Evolutionary conservation across 53 echinoderm and acorn worm genomes (phyloP), one percentile per base, ranked within the genome.

Genomic region (Holothuria leucospilota): DNA sequence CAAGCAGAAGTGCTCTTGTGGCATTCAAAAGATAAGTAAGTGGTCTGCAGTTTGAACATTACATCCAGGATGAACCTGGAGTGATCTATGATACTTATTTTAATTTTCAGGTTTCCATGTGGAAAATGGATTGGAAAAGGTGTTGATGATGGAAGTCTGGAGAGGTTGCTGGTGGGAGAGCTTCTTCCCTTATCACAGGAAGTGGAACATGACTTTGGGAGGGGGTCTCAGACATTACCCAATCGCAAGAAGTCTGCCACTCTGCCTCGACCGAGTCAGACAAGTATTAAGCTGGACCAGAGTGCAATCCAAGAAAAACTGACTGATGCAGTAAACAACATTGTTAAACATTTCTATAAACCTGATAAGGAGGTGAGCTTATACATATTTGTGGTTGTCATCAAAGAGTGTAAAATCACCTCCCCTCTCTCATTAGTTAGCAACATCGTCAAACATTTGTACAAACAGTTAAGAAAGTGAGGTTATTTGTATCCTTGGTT

Each of bases 321-420:
- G 82, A 99, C 99, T 2, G 99, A 99, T 89, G 99, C 95, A 3
- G 95, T 99, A 39, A 99, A 99, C 72, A 95, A 92, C 78, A 99
- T 99, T 82, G 99, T 99, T 87, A 99, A 99, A 73, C 95, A 99
- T 81, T 99, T 99, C 92, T 99, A 99, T 85, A 95, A 95, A 87
- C 92, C 99, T 11, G 99, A 99, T 83, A 99, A 99, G 60, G 99
- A 99, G 99, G 99, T 95, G 20, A 64, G 29, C 59, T 58, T 3
- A 80, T 80, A 49, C 24, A 39, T 73, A 39, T 73, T 34, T 20
- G 18, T 39, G 46, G 24, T 56, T 56, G 13, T 56, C 18, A 56
- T 56, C 0, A 16, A 16, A 4, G 18, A 56, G 56, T 15, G 56
- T 56, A 16, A 56, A 46, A 5, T 46, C 3, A 34, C 34, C 34